Conservation (phyloP, 1,140 invertebrate genomes). For the Zaprionus camerounensis region DNA sequence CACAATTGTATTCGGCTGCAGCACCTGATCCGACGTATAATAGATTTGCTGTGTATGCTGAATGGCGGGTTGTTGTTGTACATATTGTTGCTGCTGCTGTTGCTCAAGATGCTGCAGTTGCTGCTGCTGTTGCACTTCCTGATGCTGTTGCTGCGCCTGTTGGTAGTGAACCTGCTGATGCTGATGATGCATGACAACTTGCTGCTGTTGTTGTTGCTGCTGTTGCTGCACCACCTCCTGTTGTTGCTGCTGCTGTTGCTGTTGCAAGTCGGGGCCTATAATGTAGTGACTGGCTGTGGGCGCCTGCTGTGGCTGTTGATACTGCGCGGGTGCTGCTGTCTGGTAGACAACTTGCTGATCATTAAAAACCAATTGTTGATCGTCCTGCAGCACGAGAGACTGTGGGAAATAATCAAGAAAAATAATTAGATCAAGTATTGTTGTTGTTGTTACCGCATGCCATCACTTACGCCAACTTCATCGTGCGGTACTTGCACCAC, state of each 20-base stretch:
- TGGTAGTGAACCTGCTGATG: slow-evolving; percentile 68
- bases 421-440: slow-evolving; percentile 28
- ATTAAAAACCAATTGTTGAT: slow-evolving; percentile 76
- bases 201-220: slow-evolving; percentile 63
- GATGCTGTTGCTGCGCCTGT: slow-evolving; percentile 56
- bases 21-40: slow-evolving; percentile 74
- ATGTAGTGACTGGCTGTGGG: slow-evolving; percentile 71
- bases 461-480: slow-evolving; percentile 72
- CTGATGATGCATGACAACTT: slow-evolving; percentile 68
- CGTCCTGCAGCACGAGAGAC: slow-evolving; percentile 72
- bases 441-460: background rate
- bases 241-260: slow-evolving; percentile 71
- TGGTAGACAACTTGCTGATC: slow-evolving; percentile 82
- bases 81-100: slow-evolving; percentile 70
- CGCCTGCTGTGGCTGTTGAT: slow-evolving; percentile 66
- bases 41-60: slow-evolving; percentile 75
- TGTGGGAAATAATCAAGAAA: slow-evolving; percentile 11
- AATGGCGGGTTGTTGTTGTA: slow-evolving; percentile 63
- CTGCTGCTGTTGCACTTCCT: slow-evolving; percentile 57
- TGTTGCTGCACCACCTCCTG: slow-evolving; percentile 64
- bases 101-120: slow-evolving; percentile 63
- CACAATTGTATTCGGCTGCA: slow-evolving; percentile 67
- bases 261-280: slow-evolving; percentile 67
- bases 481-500: slow-evolving; percentile 80
- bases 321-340: slow-evolving; percentile 63